Conservation (phyloP, 1,140 invertebrate genomes). For the Caenorhabditis tropicalis region DNA sequence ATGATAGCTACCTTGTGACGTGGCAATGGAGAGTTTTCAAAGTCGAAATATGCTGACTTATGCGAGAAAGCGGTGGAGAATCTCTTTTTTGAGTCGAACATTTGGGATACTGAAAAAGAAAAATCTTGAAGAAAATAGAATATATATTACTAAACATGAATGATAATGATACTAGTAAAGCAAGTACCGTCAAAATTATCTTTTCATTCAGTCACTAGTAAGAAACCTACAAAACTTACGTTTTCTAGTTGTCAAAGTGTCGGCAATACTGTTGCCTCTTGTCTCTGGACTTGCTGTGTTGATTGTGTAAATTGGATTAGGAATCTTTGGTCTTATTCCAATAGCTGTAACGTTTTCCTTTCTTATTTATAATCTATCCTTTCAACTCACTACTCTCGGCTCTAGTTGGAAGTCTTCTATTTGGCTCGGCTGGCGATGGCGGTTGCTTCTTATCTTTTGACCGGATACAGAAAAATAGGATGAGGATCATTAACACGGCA, state of each 20-base stretch:
- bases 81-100: slow-evolving; percentile 49
- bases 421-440: slow-evolving; percentile 16
- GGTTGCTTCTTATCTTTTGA: slow-evolving; percentile 23
- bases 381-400: background rate
- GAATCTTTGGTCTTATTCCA: slow-evolving; percentile 25
- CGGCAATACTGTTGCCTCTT: slow-evolving; percentile 26
- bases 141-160: too few species aligned
- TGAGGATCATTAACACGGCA: slow-evolving; percentile 19
- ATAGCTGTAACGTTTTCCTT: background rate
- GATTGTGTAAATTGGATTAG: slow-evolving; percentile 16
- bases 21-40: slow-evolving; percentile 47
- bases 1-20: slow-evolving; percentile 33
- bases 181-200: too few species aligned
- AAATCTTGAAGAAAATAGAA: background rate
- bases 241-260: slow-evolving; percentile 44
- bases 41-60: slow-evolving; percentile 8
- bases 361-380: too few species aligned
- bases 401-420: background rate
- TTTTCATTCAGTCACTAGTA: too few species aligned
- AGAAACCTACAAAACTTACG: too few species aligned
- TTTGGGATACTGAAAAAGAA: slow-evolving; percentile 44
- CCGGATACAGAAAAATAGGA: slow-evolving; percentile 18
- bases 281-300: slow-evolving; percentile 25
- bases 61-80: slow-evolving; percentile 24
- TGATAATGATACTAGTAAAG: too few species aligned